Conservation (phyloP, 2,113 vertebrate species). For the Eupsittula cactorum region DNA sequence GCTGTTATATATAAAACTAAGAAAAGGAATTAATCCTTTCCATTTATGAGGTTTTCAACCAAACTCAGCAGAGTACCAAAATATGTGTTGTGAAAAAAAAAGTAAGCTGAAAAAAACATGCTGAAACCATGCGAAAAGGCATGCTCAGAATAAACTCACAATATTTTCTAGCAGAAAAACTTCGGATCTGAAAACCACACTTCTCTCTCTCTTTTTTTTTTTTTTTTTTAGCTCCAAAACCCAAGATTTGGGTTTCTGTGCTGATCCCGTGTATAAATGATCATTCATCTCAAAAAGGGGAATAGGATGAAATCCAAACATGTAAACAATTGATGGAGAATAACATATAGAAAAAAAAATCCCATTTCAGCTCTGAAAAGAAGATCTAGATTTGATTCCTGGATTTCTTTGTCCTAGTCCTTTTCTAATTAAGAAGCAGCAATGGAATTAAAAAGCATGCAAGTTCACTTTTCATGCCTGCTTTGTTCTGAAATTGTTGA, state of each 20-base stretch:
- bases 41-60: neutral
- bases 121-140: neutral
- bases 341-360: neutral
- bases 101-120: neutral
- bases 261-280: neutral
- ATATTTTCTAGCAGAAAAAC: neutral
- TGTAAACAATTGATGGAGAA: neutral
- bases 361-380: neutral
- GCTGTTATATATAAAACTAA: neutral
- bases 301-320: neutral
- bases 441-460: neutral
- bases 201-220: neutral
- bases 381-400: neutral
- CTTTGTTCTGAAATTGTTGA: slow-evolving; percentile 5
- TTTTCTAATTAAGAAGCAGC: neutral
- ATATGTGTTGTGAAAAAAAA: neutral
- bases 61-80: neutral
- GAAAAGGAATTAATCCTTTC: neutral
- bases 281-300: neutral
- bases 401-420: neutral
- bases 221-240: neutral
- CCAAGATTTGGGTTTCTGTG: neutral
- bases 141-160: neutral
- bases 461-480: slow-evolving; percentile 9
- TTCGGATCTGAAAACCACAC: neutral